Conservation (phyloP, 2,797 vertebrate genomes). For the Poliocrania exsul region DNA sequence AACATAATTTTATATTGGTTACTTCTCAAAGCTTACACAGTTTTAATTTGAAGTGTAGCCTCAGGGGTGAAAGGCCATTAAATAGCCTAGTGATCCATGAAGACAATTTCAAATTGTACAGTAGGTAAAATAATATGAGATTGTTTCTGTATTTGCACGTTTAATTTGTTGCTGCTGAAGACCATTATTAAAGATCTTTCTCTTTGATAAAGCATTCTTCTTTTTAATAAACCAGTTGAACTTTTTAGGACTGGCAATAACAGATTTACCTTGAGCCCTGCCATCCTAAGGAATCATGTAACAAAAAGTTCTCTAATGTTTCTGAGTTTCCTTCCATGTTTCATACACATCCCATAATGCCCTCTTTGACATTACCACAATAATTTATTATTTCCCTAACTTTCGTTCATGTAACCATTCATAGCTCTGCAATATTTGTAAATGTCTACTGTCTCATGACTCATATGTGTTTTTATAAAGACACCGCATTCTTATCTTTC, state of each 20-base stretch:
- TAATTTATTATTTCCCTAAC: neutral
- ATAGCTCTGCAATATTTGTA: neutral
- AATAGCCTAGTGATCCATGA: constrained; percentile 61
- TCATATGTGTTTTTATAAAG: neutral
- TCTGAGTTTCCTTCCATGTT: neutral
- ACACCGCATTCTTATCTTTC: neutral
- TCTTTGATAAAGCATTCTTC: neutral
- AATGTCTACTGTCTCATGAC: neutral
- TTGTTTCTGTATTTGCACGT: constrained; percentile 51
- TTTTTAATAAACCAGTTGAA: neutral
- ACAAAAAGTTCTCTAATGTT: neutral
- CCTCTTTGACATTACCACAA: neutral
- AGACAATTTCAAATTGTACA: constrained; percentile 60
- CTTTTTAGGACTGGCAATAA: neutral
- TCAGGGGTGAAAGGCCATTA: constrained; percentile 63
- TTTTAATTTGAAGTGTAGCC: constrained; percentile 63
- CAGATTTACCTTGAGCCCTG: neutral
- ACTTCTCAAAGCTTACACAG: constrained; percentile 44
- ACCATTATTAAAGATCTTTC: constrained; percentile 41
- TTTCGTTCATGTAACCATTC: neutral
- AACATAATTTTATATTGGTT: constrained; percentile 57
- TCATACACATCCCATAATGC: neutral
- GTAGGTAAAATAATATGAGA: constrained; percentile 38
- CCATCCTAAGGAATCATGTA: neutral
- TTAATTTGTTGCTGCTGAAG: constrained; percentile 55